Conservation (phyloP, 2,797 vertebrate genomes). For the Lagocephalus sceleratus region DNA sequence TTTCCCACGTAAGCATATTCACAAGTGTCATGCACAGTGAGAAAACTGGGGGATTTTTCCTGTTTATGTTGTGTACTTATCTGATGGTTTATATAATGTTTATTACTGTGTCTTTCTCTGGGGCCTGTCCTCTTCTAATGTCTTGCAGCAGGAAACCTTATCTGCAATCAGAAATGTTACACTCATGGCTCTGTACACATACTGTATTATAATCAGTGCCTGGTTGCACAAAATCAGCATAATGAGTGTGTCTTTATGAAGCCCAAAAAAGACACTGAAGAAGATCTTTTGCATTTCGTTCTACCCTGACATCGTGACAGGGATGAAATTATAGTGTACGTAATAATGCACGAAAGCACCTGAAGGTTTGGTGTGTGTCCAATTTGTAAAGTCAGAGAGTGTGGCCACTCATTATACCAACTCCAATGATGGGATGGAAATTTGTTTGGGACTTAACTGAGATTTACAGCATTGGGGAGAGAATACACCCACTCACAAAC, state of each 20-base stretch:
- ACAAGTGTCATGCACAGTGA: constrained; percentile 19
- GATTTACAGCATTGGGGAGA: constrained; percentile 15
- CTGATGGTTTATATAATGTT: constrained; percentile 28
- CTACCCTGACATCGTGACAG: constrained; percentile 24
- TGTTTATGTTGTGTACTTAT: constrained; percentile 29
- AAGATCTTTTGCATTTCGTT: constrained; percentile 4
- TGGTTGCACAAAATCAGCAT: constrained; percentile 3
- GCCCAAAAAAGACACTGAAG: too few relatives aligned
- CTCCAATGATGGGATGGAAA: constrained; percentile 52
- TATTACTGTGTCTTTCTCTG: constrained; percentile 34
- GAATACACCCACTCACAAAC: not conserved
- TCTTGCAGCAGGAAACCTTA: constrained; percentile 30
- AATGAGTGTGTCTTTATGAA: constrained; percentile 20
- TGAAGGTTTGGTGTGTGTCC: constrained; percentile 44
- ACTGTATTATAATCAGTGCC: constrained; percentile 20
- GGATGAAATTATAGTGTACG: constrained; percentile 35
- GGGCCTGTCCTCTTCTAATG: constrained; percentile 22
- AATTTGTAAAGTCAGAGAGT: constrained; percentile 42
- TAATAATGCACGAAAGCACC: constrained; percentile 34
- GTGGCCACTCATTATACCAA: constrained; percentile 25
- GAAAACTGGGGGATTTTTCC: constrained; percentile 1
- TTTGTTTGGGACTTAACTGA: too few relatives aligned
- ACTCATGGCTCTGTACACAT: constrained; percentile 17
- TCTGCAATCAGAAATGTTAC: constrained; percentile 40
- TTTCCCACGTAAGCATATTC: constrained; percentile 17